A percentile compares a stretch with the other conserved stretches of the same genome.
These are phyloP conservation scores for Choloepus hoffmanni DNA, from an alignment of 2,113 vertebrate species.

Conservation along the genomic window DNA sequence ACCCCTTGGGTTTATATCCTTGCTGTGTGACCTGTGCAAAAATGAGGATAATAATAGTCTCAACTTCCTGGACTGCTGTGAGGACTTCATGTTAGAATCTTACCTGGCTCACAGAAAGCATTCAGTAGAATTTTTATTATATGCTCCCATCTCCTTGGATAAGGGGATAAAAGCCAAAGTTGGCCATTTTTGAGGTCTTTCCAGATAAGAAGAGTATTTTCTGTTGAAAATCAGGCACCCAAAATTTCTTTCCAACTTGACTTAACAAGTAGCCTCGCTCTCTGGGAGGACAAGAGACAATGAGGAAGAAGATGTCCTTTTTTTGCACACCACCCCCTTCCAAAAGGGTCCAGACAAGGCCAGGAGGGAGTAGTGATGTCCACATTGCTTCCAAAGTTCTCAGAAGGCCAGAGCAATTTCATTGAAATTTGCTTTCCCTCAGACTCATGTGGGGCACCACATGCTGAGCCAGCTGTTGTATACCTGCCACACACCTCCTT, in stretches of 20 bases:
- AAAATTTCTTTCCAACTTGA: not conserved
- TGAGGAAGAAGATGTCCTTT: not conserved
- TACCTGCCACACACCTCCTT: accelerated
- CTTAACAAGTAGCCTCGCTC: not conserved
- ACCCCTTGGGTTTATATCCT: not conserved
- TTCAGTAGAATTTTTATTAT: not conserved
- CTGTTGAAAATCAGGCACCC: too few relatives aligned
- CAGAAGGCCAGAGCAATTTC: not conserved
- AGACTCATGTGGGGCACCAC: not conserved
- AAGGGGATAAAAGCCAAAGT: not conserved
- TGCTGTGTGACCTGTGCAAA: not conserved
- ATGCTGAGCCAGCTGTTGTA: accelerated
- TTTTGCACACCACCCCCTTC: not conserved
- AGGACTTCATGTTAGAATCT: not conserved
- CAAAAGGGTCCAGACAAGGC: not conserved
- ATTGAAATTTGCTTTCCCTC: not conserved
- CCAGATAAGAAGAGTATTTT: not conserved
- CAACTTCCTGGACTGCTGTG: not conserved
- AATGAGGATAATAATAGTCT: not conserved
- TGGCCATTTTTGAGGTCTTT: not conserved
- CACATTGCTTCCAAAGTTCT: not conserved
- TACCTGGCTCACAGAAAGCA: not conserved
- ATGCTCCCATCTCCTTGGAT: not conserved
- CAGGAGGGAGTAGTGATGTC: not conserved
- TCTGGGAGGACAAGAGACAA: not conserved